Percentiles rank a stretch among this genome's conserved stretches.
Conservation (phyloP, 2,113 vertebrate genomes). For the Chaenogobius annularis region DNA sequence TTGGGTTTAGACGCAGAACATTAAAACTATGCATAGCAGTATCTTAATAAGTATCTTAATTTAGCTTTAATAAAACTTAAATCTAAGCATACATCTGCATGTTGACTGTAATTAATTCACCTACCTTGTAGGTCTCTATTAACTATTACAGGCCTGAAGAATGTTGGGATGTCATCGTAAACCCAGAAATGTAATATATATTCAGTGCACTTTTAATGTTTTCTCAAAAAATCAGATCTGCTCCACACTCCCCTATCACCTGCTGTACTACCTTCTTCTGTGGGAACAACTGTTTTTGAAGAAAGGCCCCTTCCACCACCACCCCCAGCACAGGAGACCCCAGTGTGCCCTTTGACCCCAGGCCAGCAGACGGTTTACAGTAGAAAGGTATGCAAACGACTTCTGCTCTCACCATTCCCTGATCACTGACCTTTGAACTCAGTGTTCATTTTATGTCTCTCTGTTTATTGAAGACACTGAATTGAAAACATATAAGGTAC, state of each 20-base stretch:
- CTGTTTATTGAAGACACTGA: neutral
- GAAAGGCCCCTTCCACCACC: slow-evolving; percentile 50
- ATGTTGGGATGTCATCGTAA: neutral
- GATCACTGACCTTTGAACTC: neutral
- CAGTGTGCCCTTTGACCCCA: slow-evolving; percentile 29
- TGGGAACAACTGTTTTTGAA: slow-evolving; percentile 23
- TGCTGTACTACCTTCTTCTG: slow-evolving; percentile 30
- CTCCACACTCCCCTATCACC: slow-evolving; percentile 45
- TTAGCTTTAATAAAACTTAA: too few species aligned
- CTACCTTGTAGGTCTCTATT: neutral
- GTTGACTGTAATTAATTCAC: too few species aligned
- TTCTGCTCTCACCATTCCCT: neutral
- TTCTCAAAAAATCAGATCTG: slow-evolving; percentile 36
- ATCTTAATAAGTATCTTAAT: too few species aligned
- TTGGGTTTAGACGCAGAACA: too few species aligned
- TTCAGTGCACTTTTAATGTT: neutral
- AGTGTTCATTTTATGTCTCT: neutral
- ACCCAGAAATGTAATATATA: too few species aligned
- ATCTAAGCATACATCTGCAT: too few species aligned
- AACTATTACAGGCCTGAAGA: neutral
- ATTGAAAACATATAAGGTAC: neutral
- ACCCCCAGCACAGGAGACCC: slow-evolving; percentile 36
- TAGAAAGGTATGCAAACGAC: slow-evolving; percentile 50
- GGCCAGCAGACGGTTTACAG: slow-evolving; percentile 35
- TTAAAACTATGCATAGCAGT: too few species aligned